Percentiles rank a stretch among this genome's conserved stretches.
phyloP scores from a whole-genome alignment of 2,797 vertebrate genomes.

The Lutra lutra region DNA sequence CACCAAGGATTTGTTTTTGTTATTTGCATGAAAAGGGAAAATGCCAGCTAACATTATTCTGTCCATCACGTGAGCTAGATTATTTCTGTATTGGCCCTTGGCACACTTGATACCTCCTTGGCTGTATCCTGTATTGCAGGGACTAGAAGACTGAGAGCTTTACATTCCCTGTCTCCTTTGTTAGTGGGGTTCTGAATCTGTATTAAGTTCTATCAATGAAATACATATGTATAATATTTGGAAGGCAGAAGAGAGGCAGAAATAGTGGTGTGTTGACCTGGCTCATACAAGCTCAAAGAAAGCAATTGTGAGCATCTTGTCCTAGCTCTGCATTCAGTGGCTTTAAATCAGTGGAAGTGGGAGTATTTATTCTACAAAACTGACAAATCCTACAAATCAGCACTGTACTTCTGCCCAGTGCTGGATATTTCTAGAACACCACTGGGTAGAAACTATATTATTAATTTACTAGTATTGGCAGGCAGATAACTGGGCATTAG shows the following conservation, averaged over 20 bases:
- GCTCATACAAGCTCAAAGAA: neutral
- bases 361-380: neutral
- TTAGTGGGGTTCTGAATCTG: neutral
- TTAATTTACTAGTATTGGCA: neutral
- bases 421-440: neutral
- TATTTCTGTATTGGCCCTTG: neutral
- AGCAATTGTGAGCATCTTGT: neutral
- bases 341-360: neutral
- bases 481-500: neutral
- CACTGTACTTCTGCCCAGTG: neutral
- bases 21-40: neutral
- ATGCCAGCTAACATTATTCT: neutral
- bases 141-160: neutral
- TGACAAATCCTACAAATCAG: neutral
- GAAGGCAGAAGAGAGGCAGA: neutral
- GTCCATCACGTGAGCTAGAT: neutral
- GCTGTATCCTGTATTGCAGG: neutral
- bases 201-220: neutral
- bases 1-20: conserved; percentile 47
- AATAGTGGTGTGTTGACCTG: neutral
- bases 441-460: neutral
- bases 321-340: neutral
- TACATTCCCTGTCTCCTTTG: neutral
- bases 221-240: neutral
- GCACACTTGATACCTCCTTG: neutral